Evolutionary conservation across 2,888 invertebrate species (phyloP).

Genomic region (Hemithea aestivaria): DNA sequence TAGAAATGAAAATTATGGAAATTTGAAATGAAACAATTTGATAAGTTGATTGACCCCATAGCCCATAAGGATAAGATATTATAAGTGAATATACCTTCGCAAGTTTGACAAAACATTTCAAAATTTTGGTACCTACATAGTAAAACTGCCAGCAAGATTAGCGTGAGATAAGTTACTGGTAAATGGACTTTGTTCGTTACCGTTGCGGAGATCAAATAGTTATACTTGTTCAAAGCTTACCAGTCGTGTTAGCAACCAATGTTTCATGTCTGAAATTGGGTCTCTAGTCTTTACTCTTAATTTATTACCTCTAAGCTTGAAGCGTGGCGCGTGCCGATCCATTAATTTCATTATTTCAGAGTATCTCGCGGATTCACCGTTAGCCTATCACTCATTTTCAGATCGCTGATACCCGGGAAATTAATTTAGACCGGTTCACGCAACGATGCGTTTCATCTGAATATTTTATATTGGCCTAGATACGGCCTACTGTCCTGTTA

Average conservation of each 20-base stretch:
- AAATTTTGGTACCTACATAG: no score
- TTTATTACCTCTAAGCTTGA: constrained; percentile 14
- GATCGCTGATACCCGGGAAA: constrained; percentile 32
- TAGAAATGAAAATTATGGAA: no score
- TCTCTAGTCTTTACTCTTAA: constrained; percentile 11
- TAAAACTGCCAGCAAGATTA: no score
- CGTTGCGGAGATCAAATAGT: constrained; percentile 8
- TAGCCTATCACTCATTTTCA: constrained; percentile 30
- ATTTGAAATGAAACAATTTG: no score
- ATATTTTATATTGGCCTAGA: constrained; percentile 18
- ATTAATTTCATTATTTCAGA: constrained; percentile 31
- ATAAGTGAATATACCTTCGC: no score
- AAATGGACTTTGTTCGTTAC: no score
- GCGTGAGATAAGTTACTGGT: no score
- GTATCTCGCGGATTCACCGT: constrained; percentile 29
- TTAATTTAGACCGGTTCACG: constrained; percentile 22
- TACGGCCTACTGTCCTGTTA: neutral
- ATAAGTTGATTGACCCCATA: no score
- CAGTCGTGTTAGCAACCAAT: constrained; percentile 10
- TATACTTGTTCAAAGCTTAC: constrained; percentile 14
- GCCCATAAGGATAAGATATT: no score
- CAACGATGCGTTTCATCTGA: constrained; percentile 15
- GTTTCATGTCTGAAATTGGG: constrained; percentile 6
- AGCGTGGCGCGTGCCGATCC: constrained; percentile 20
- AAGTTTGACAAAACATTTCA: no score